Percentiles rank a stretch among this genome's conserved stretches.
phyloP scores from a whole-genome alignment of 2,113 vertebrate genomes.

The Etia nguti region DNA sequence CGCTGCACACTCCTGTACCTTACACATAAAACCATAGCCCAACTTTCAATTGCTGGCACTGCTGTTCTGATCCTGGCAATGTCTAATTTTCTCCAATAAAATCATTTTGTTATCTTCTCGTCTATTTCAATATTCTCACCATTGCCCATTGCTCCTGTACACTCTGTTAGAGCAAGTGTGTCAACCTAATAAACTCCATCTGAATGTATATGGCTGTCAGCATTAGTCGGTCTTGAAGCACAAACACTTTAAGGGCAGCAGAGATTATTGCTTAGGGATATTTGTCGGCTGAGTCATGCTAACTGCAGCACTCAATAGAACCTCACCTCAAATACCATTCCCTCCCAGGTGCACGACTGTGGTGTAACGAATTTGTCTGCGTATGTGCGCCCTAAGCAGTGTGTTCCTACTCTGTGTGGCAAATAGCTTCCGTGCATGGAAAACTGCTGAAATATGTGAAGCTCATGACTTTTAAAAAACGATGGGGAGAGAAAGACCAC shows the following conservation, averaged over 20 bases:
- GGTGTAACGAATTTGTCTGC: neutral
- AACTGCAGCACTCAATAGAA: constrained; percentile 27
- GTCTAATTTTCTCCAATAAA: neutral
- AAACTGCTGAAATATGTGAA: neutral
- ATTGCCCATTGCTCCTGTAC: rapidly evolving
- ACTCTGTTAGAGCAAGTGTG: neutral
- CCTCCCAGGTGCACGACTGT: neutral
- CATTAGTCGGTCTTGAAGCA: constrained; percentile 9
- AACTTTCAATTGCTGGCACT: neutral
- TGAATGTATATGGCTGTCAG: constrained; percentile 22
- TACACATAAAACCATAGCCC: neutral
- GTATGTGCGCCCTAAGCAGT: neutral
- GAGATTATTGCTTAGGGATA: constrained; percentile 38
- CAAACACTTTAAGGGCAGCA: neutral
- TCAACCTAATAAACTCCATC: neutral
- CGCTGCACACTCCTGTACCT: neutral
- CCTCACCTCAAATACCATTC: constrained; percentile 23
- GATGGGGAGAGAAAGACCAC: too few species aligned
- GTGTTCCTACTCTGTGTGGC: neutral
- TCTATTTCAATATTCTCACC: neutral
- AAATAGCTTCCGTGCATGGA: neutral
- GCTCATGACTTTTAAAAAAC: neutral
- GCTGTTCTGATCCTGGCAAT: neutral
- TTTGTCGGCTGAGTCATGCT: constrained; percentile 45
- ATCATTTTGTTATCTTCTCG: neutral